A percentile compares a stretch with the other conserved stretches of the same genome.
phyloP scores from a whole-genome alignment of 2,888 invertebrate species.

The Agrilus mali region DNA sequence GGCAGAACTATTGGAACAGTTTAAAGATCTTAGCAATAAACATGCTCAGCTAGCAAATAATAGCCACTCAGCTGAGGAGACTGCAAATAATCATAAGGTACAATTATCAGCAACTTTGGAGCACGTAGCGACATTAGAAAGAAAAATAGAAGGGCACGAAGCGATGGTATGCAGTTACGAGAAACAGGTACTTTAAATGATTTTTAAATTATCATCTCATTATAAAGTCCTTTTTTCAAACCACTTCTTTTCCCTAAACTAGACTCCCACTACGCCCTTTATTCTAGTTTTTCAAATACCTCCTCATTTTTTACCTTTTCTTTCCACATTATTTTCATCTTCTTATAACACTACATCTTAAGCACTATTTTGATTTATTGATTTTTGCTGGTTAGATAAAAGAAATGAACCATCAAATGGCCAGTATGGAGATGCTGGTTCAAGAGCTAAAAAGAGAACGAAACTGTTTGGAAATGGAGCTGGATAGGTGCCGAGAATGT shows the following conservation, averaged over 20 bases:
- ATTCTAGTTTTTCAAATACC: no score
- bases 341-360: no score
- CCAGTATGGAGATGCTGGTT: conserved; percentile 52
- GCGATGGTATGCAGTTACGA: conserved; percentile 42
- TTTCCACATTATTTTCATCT: no score
- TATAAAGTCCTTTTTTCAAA: no score
- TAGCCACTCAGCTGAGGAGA: conserved; percentile 66
- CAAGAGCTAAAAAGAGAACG: conserved; percentile 45
- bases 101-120: conserved; percentile 41
- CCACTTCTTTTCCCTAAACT: no score
- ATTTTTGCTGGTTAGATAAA: conserved; percentile 18
- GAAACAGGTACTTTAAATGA: conserved; percentile 28
- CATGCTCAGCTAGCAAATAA: conserved; percentile 65
- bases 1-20: conserved; percentile 69
- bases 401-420: conserved; percentile 36
- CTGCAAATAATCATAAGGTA: conserved; percentile 56
- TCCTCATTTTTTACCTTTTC: no score
- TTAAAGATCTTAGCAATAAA: conserved; percentile 63
- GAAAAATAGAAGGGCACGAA: conserved; percentile 44
- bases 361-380: neutral
- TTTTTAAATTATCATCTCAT: neutral
- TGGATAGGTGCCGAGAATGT: conserved; percentile 44
- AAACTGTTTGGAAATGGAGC: conserved; percentile 46
- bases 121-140: conserved; percentile 50
- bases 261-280: no score